Evolutionary conservation across 2,113 vertebrate species (phyloP), one percentile per base, ranked within the genome.

Genomic region (Guaruba guarouba): DNA sequence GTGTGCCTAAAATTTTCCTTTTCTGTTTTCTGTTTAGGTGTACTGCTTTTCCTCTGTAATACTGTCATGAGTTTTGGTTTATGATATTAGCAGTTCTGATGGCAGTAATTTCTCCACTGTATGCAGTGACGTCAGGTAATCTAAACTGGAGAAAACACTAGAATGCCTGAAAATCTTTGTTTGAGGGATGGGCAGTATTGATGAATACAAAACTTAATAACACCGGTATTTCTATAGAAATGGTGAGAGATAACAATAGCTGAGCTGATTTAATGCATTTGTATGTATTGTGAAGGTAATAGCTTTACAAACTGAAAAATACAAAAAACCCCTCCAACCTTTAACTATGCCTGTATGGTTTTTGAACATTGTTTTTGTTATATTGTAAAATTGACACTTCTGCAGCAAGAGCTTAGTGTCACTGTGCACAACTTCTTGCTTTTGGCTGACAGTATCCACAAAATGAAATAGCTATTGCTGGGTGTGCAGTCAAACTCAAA

Each of bases 231-330:
- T 90, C 74, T 82, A 10, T 91, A 74, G 84, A 76, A 88, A 3
- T 82, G 24, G 25, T 76, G 74, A 59, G 54, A 87, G 39, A 70
- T 19, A 62, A 73, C 76, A 82, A 33, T 44, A 92, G 54, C 80
- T 77, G 33, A 82, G 41, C 69, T 92, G 92, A 67, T 82, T 82
- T 77, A 83, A 63, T 95, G 66, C 61, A 41, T 92, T 91, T 13
- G 11, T 55, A 16, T 78, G 66, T 54, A 37, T 54, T 88, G 59
- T 80, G 78, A 62, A 79, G 52, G 63, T 91, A 91, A 87, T 63
- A 82, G 88, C 59, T 93, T 81, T 84, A 68, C 74, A 77, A 70
- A 69, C 28, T 48, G 81, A 63, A 70, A 73, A 82, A 69, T 54
- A 23, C 17, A 31, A 85, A 81, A 68, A 57, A n/a, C 0, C 8